Base-by-base conservation (phyloP, 2,113 vertebrate species). In the Forbesichthys papilliferus region DNA sequence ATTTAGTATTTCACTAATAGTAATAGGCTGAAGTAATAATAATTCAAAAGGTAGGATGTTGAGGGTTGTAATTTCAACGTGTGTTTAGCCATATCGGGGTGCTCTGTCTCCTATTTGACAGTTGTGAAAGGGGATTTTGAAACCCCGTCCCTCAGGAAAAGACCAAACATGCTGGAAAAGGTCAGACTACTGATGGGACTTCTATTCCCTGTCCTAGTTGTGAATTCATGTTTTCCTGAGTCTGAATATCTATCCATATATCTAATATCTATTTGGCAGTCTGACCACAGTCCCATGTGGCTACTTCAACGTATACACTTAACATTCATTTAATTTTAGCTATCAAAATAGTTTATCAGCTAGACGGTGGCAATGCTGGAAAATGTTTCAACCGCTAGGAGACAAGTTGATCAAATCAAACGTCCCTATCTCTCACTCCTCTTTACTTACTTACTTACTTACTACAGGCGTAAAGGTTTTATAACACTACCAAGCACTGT, bases 171-270 rank as follows among this genome's bases (percentile, higher is more conserved):
- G 84, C 87, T 88, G 85, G 88, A 87, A 91, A 84, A 91, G 88
- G 90, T 91, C 88, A 91, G 77, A 68, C 82, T 80, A 80, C 87
- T 84, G 86, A 86, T 87, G 90, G 87, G 88, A 90, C 78, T 85
- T 86, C 78, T 87, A 89, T 91, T 91, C 88, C 86, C 87, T 62
- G 78, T 88, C 87, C 87, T 89, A 85, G 90, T 90, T 91, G 84
- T 87, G 84, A 87, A 90, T 90, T 87, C 88, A 88, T 87, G 81
- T 86, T 85, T 80, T 89, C 71, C 13, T 77, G 73, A 82, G 77
- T 87, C 74, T 79, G 80, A 86, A 88, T 90, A 84, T 89, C 80
- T 76, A 64, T 86, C 81, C 81, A 86, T 84, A 88, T 89, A 84
- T 58, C 52, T 11, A 12, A 7, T 81, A 72, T 90, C 86, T 83